A percentile compares a stretch with the other conserved stretches of the same genome.
Evolutionary conservation across 2,113 vertebrate genomes (phyloP).

Genomic region (Serinus canaria): DNA sequence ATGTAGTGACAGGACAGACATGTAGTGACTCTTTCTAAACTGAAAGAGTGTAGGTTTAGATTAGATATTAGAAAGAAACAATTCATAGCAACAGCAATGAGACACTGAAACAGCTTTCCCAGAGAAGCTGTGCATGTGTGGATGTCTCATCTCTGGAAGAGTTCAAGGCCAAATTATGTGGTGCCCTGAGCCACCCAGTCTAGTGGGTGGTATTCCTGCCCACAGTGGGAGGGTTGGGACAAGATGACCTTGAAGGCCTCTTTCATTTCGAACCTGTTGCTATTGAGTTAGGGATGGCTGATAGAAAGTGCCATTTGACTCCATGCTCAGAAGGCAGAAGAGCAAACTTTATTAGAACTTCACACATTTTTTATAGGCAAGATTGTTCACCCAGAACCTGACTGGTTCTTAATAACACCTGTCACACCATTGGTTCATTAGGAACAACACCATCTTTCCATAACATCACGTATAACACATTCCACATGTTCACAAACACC

Average conservation of each 20-base stretch:
- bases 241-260: background rate
- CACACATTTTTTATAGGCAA: background rate
- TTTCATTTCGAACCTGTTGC: background rate
- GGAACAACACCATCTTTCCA: background rate
- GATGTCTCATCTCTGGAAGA: background rate
- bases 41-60: background rate
- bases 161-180: background rate
- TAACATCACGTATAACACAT: background rate
- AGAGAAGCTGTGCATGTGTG: background rate
- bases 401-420: background rate
- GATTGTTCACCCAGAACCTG: background rate
- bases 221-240: background rate
- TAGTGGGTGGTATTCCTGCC: background rate
- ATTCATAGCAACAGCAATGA: background rate
- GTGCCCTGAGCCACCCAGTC: fast-evolving
- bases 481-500: background rate
- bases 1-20: background rate
- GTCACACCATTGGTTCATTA: background rate
- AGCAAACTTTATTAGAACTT: background rate
- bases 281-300: background rate
- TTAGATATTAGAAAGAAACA: background rate
- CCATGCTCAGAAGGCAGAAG: background rate
- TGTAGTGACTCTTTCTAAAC: background rate
- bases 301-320: background rate
- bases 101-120: background rate